Evolutionary conservation across 2,888 invertebrate genomes (phyloP), one percentile per base, ranked within the genome.

Genomic region (Charanyca ferruginea): DNA sequence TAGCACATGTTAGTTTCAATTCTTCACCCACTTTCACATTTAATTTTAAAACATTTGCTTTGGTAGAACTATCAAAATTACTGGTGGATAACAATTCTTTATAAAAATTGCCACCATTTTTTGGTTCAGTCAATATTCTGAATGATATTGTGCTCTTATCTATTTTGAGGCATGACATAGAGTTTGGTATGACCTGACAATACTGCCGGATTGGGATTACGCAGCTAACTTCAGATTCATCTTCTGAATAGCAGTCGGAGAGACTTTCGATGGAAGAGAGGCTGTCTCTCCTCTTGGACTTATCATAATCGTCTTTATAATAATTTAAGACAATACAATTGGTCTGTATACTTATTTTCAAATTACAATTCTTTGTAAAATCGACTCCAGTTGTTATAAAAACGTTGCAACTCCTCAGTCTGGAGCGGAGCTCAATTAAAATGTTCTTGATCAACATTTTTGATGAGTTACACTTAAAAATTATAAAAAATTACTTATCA

Each of bases 381-480:
- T 93, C 91, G 11, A 94, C 85, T 48, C 94, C 92, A 0, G 95
- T 95, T 13, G 94, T 95, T 45, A 96, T 94, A 84, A 95, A 96
- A 68, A 96, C 96, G 80, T 96, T 97, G 76, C 96, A 97, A 68
- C 96, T 96, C 63, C 96, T 93, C 77, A 97, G 81, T 23, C 96
- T 90, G 8, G 97, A 96, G 78, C 97, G 93, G 18, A 96, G 87
- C 91, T 97, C 97, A 82, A 96, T 94, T 78, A 97, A 92, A 83
- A 96, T 90, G 87, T 91, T 92, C 80, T 96, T 93, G 59, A 95
- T 88, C 87, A 95, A 90, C 95, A 95, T 95, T 90, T 90, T 94
- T 61, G 23, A 83, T 83, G 35, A 83, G 81, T 65, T 63, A 71
- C 57, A 65, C 70, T 73, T 80, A 81, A 25, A 76, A 74, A 73